phyloP scores from a whole-genome alignment of 1,140 invertebrate genomes.

The Steinernema khuongi region DNA sequence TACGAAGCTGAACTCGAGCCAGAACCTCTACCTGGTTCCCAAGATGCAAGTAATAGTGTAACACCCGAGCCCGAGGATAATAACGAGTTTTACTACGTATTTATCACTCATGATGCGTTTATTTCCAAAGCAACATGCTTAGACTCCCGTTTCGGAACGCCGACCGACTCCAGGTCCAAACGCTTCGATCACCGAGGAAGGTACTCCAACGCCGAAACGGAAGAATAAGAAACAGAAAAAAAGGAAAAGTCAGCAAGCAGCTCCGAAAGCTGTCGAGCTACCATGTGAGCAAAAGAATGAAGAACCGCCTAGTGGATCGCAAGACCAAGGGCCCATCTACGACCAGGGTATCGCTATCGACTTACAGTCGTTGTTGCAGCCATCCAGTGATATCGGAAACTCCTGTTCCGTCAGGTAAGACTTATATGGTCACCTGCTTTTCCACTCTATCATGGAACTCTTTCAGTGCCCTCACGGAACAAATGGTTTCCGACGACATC shows the following conservation, averaged over 20 bases:
- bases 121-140: not conserved
- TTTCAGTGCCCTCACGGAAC: not conserved
- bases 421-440: not conserved
- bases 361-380: not conserved
- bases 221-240: not conserved
- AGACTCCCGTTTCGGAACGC: constrained; percentile 5
- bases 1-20: not conserved
- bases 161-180: not conserved
- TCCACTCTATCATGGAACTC: not conserved
- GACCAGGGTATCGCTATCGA: not conserved
- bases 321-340: too few relatives aligned
- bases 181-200: not conserved
- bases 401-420: not conserved
- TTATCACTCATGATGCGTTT: not conserved
- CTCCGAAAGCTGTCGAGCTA: not conserved
- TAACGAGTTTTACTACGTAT: not conserved
- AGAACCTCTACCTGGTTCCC: too few relatives aligned
- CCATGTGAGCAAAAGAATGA: not conserved
- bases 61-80: not conserved
- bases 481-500: not conserved
- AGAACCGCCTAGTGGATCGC: not conserved
- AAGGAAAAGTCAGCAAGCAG: not conserved
- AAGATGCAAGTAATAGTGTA: not conserved
- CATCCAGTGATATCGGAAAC: not conserved
- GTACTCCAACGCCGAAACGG: not conserved